Percentiles rank a stretch among this genome's conserved stretches.
These are phyloP conservation scores for Acanthopleura granulata DNA, from an alignment of 2,888 invertebrate genomes.

Conservation along the genomic window DNA sequence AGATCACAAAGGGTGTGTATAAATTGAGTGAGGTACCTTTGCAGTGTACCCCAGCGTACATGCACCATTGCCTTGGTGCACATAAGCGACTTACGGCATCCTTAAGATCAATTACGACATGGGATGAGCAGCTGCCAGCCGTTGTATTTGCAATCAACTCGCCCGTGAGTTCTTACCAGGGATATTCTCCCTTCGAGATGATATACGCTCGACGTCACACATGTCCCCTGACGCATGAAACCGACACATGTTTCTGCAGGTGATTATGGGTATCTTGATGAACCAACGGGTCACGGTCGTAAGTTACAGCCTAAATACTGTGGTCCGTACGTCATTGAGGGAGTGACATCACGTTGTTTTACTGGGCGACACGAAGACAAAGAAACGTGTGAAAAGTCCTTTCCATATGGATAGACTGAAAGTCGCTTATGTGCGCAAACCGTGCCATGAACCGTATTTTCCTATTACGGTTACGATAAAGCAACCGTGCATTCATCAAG, in stretches of 20 bases:
- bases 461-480: background rate
- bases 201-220: slow-evolving; percentile 18
- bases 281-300: slow-evolving; percentile 27
- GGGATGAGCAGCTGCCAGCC: slow-evolving; percentile 7
- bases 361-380: slow-evolving; percentile 22
- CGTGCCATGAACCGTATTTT: slow-evolving; percentile 28
- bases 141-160: slow-evolving; percentile 16
- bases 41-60: slow-evolving; percentile 14
- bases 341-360: slow-evolving; percentile 28
- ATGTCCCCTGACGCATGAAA: background rate
- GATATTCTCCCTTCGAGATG: slow-evolving; percentile 19
- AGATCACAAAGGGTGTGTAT: background rate
- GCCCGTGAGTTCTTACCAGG: background rate
- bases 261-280: slow-evolving; percentile 35
- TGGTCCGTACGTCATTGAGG: slow-evolving; percentile 33
- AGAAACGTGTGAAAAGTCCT: slow-evolving; percentile 23
- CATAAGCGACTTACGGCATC: slow-evolving; percentile 9
- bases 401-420: slow-evolving; percentile 35
- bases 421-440: slow-evolving; percentile 32
- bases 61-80: slow-evolving; percentile 18
- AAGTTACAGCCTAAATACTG: slow-evolving; percentile 31
- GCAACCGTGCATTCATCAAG: background rate
- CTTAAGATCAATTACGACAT: background rate
- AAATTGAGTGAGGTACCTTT: background rate
- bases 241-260: slow-evolving; percentile 24